Base-by-base conservation (phyloP, 1,140 invertebrate genomes). In the Batillaria attramentaria region DNA sequence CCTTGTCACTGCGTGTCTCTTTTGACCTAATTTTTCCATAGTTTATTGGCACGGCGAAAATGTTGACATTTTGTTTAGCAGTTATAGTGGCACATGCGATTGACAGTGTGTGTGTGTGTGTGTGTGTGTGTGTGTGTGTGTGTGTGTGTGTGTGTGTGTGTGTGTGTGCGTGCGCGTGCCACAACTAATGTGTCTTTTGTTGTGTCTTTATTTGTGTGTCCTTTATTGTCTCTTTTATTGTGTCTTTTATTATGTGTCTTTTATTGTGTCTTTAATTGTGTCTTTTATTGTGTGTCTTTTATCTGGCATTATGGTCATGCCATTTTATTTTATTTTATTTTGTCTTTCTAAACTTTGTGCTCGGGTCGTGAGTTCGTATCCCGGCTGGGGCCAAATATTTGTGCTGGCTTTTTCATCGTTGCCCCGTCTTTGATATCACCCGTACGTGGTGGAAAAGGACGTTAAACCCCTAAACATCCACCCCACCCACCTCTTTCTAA, bases 101-200 rank as follows among this genome's bases (percentile, higher is more conserved):
- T 46, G 41, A 13, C 8, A 42, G 13, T 60, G 4, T 68, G 5
- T 66, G 41, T 69, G 35, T 46, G 76, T 54, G 65, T 69, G 39
- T 41, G 41, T 66, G 60, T 69, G 28, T 77, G 42, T 69, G 43
- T 69, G 24, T 69, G 24, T 78, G 24, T 60, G 20, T 43, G 20
- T 28, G 1, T 39, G 3, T 28, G 1, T 35, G 5, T 33, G 2
- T n/a, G 24, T 60, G 0, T 33, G 10, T n/a, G 20, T 43, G 2
- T 43, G 18, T 28, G 37, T 39, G 8, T 13, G 37, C 28, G n/a
- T n/a, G n/a, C n/a, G n/a, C n/a, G n/a, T n/a, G n/a, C n/a, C n/a
- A n/a, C n/a, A n/a, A n/a, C n/a, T n/a, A n/a, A n/a, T n/a, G n/a
- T n/a, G n/a, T n/a, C 33, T 10, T 43, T 5, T 43, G 3, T 20